Evolutionary conservation across 2,113 vertebrate genomes (phyloP), one percentile per base, ranked within the genome.

Genomic region (Sinocyclocheilus maitianheensis): DNA sequence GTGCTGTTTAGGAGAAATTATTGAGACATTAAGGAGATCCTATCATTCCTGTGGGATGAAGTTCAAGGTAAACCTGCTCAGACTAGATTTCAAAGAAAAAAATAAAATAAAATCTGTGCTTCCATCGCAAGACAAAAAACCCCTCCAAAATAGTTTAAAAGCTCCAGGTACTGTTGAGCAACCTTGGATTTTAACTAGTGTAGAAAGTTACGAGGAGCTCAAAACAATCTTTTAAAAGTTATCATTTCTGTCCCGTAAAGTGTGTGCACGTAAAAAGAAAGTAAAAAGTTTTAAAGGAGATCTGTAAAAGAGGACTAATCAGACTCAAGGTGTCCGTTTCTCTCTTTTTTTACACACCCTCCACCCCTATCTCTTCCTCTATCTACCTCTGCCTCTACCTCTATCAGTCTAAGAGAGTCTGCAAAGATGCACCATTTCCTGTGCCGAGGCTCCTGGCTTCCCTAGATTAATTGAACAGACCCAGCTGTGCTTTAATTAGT

Each of bases 401-500:
- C 89, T 83, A 60, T 48, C 55, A 26, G 69, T 77, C 43, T 81
- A 24, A 84, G 55, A 77, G 83, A 79, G 65, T 81, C 80, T 80
- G 86, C 84, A 86, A 88, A 89, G 90, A 87, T 11, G 43, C 89
- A 81, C 82, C 10, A 46, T 90, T 48, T 92, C 87, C 83, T 69
- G 86, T 81, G 34, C 30, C 58, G 60, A 83, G 84, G 83, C 87
- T 91, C 86, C 90, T 89, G 74, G 60, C 89, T 92, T 94, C 86
- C 78, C 92, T 92, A 94, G 92, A 93, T 92, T 92, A 92, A 93
- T 93, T 93, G 92, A 94, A 93, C 91, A 91, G 91, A 88, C 88
- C 89, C 90, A 84, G 92, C 90, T 92, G 91, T 91, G 87, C 90
- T 92, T 94, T 93, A 94, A 95, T 94, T 94, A 93, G 93, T 93